Evolutionary conservation across 2,113 vertebrate species (phyloP).

Genomic region (Dipodomys merriami): DNA sequence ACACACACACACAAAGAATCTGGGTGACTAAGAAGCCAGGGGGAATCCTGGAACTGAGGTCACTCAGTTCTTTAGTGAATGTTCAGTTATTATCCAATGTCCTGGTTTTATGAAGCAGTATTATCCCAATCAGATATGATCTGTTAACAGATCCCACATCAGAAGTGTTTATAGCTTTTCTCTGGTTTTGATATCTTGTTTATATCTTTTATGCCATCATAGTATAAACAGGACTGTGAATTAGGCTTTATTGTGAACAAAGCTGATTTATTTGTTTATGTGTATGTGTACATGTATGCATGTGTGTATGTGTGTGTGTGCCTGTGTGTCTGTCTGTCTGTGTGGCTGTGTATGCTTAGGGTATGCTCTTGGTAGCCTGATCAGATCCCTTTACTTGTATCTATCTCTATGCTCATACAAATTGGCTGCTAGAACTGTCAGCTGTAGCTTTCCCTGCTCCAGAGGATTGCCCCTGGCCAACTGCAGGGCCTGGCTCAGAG

Average conservation of each 20-base stretch:
- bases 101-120: background rate
- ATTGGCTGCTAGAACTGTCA: constrained; percentile 19
- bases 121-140: background rate
- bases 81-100: background rate
- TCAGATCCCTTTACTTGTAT: background rate
- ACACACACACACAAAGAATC: too few species aligned
- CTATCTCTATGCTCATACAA: background rate
- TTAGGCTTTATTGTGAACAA: constrained; percentile 30
- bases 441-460: background rate
- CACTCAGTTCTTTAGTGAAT: background rate
- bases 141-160: background rate
- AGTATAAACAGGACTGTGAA: constrained; percentile 4
- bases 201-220: constrained; percentile 11
- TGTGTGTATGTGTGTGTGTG: too few species aligned
- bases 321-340: too few species aligned
- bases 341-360: background rate
- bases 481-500: background rate
- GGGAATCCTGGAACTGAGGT: background rate
- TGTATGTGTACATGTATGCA: too few species aligned
- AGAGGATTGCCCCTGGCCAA: background rate
- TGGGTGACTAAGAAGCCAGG: background rate
- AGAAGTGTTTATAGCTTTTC: background rate
- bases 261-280: background rate
- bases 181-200: constrained; percentile 33
- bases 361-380: background rate